Evolutionary conservation across 2,888 invertebrate genomes (phyloP).

Genomic region (Gryllus longicercus): DNA sequence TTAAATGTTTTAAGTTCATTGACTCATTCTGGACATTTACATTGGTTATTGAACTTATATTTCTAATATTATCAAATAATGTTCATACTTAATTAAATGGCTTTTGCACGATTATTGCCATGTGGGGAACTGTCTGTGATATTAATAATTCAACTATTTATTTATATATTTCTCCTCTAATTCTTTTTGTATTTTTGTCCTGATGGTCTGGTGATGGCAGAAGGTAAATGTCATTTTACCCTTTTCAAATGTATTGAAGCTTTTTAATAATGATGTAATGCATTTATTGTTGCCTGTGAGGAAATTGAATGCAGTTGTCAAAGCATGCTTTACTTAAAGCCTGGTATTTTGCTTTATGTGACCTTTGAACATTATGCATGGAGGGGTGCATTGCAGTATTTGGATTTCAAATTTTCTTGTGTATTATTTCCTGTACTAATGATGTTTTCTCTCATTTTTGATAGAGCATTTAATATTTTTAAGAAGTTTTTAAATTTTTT

Average conservation of each 20-base stretch:
- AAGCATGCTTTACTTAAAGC: too few relatives aligned
- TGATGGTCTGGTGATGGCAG: slow-evolving; percentile 42
- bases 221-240: slow-evolving; percentile 45
- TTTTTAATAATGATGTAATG: not conserved
- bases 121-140: too few relatives aligned
- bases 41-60: too few relatives aligned
- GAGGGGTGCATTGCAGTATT: not conserved
- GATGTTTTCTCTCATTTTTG: not conserved
- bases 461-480: not conserved
- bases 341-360: too few relatives aligned
- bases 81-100: too few relatives aligned
- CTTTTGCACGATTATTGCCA: too few relatives aligned
- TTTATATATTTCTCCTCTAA: slow-evolving; percentile 37
- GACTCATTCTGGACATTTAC: not conserved
- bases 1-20: not conserved
- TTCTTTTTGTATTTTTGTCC: slow-evolving; percentile 42
- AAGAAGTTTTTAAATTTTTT: not conserved
- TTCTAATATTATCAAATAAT: too few relatives aligned
- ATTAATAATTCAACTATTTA: not conserved
- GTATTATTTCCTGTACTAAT: not conserved
- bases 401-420: not conserved
- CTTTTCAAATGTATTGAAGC: slow-evolving; percentile 26
- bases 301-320: too few relatives aligned
- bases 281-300: not conserved
- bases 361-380: too few relatives aligned